phyloP scores from a whole-genome alignment of 2,113 vertebrate genomes.

The Arenaria interpres region DNA sequence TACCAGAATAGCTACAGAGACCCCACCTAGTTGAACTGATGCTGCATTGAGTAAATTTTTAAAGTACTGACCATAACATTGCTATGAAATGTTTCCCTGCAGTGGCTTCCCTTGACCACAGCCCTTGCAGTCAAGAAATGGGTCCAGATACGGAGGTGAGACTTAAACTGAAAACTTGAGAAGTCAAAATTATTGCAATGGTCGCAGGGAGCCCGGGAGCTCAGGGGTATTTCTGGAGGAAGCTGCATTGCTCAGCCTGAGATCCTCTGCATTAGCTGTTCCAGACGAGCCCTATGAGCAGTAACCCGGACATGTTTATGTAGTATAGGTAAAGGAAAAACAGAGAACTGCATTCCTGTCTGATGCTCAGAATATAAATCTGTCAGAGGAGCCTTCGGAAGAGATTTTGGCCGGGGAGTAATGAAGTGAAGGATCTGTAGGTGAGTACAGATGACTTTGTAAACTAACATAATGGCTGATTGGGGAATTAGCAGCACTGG shows the following conservation, averaged over 20 bases:
- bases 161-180: neutral
- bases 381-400: slow-evolving; percentile 73
- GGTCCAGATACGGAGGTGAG: neutral
- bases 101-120: neutral
- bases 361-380: slow-evolving; percentile 85
- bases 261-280: neutral
- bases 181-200: neutral
- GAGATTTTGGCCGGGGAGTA: slow-evolving; percentile 76
- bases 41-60: neutral
- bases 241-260: neutral
- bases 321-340: slow-evolving; percentile 82
- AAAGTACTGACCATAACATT: neutral
- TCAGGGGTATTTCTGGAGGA: neutral
- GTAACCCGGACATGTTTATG: slow-evolving; percentile 79
- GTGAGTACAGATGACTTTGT: slow-evolving; percentile 76
- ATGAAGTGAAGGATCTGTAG: slow-evolving; percentile 79
- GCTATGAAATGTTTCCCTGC: neutral
- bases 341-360: slow-evolving; percentile 83
- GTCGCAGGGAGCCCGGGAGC: neutral
- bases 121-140: neutral
- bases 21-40: neutral
- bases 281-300: neutral
- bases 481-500: slow-evolving; percentile 66
- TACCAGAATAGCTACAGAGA: neutral
- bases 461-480: slow-evolving; percentile 73